Evolutionary conservation across 2,797 vertebrate genomes (phyloP).

Genomic region (Bovichtus variegatus): DNA sequence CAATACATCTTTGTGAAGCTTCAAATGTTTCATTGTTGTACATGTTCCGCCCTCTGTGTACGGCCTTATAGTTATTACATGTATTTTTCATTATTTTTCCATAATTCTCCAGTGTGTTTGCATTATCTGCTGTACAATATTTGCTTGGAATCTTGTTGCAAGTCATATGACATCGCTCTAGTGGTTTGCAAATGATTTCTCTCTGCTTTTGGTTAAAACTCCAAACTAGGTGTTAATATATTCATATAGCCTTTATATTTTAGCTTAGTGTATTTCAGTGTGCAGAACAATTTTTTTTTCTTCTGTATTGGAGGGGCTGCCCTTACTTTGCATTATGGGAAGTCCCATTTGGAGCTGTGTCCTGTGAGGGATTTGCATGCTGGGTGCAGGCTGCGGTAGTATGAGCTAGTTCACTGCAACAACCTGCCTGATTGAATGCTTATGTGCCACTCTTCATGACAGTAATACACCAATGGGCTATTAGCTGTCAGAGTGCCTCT

Average conservation of each 20-base stretch:
- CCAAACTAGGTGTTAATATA: slow-evolving; percentile 12
- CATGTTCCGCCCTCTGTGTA: not conserved
- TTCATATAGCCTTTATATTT: slow-evolving; percentile 1
- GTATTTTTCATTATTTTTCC: not conserved
- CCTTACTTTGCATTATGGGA: slow-evolving; percentile 75
- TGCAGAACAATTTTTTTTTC: slow-evolving; percentile 27
- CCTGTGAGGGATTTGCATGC: slow-evolving; percentile 61
- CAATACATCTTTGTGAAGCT: not conserved
- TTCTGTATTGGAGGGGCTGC: slow-evolving; percentile 42
- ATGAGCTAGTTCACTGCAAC: slow-evolving; percentile 24
- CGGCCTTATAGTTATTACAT: not conserved
- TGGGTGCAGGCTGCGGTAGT: slow-evolving; percentile 21
- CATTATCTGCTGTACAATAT: not conserved
- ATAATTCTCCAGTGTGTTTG: slow-evolving; percentile 4
- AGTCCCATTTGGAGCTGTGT: slow-evolving; percentile 54
- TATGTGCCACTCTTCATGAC: slow-evolving; percentile 31
- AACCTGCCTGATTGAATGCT: slow-evolving; percentile 22
- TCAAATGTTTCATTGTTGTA: not conserved
- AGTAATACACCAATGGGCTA: slow-evolving; percentile 44
- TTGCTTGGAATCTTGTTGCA: slow-evolving; percentile 29
- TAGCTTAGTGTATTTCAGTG: not conserved
- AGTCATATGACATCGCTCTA: slow-evolving; percentile 23
- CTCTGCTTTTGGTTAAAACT: slow-evolving; percentile 13
- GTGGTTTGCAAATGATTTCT: slow-evolving; percentile 13
- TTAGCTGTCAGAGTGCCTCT: slow-evolving; percentile 19